Percentiles rank a stretch among this genome's conserved stretches.
phyloP scores from a whole-genome alignment of 2,797 vertebrate genomes.

The Dipus sagitta region DNA sequence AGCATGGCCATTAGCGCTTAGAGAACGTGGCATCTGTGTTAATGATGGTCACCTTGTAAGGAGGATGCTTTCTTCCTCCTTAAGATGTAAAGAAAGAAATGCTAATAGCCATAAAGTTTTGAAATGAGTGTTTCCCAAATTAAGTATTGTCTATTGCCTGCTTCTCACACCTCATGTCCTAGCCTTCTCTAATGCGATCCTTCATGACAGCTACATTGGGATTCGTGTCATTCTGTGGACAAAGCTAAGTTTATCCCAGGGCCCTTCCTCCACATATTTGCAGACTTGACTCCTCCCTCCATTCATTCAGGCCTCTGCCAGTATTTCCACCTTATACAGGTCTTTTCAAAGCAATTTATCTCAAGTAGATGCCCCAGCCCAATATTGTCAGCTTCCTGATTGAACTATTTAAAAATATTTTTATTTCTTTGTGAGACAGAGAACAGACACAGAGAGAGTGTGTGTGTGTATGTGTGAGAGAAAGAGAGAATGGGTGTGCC shows the following conservation, averaged over 20 bases:
- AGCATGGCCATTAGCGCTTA: not conserved
- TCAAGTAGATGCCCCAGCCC: not conserved
- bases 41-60: conserved; percentile 21
- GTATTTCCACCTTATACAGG: not conserved
- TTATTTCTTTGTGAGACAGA: too few species aligned
- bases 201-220: not conserved
- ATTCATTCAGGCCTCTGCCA: not conserved
- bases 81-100: not conserved
- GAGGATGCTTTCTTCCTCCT: not conserved
- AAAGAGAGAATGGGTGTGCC: too few species aligned
- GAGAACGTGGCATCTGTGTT: conserved; percentile 46
- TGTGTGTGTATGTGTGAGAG: too few species aligned
- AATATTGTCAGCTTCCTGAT: not conserved
- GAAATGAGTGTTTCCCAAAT: not conserved
- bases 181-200: not conserved
- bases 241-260: not conserved
- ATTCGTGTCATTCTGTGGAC: not conserved
- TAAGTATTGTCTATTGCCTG: not conserved
- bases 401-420: not conserved
- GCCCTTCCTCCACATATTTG: not conserved
- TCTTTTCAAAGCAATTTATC: not conserved
- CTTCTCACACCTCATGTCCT: not conserved
- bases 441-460: too few species aligned
- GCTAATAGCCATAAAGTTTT: not conserved
- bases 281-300: not conserved